A percentile compares a stretch with the other conserved stretches of the same genome.
Conservation (phyloP, 1,140 invertebrate genomes). For the Anadara kagoshimensis region DNA sequence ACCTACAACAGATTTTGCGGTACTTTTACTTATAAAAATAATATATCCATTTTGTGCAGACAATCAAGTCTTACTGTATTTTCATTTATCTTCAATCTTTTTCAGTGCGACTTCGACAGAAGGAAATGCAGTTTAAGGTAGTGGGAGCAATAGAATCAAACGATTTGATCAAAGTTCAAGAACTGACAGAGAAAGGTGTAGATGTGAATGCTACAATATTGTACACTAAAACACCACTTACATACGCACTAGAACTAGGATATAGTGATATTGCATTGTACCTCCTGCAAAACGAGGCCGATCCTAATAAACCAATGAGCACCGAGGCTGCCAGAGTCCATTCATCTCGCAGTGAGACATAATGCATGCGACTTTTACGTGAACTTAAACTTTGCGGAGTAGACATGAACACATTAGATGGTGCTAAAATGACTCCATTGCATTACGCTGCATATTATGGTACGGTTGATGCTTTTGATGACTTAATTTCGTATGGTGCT, state of each 20-base stretch:
- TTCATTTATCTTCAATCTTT: constrained; percentile 2
- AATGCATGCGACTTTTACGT: no score
- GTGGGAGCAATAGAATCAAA: constrained; percentile 41
- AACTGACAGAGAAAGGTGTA: constrained; percentile 26
- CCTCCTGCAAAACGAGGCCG: not conserved
- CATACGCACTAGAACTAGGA: constrained; percentile 32
- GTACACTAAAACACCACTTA: constrained; percentile 38
- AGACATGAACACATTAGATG: no score
- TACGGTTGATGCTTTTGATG: no score
- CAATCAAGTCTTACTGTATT: no score
- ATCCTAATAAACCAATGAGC: not conserved
- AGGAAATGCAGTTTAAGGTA: constrained; percentile 41
- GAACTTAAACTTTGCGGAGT: no score
- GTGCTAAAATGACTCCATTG: no score
- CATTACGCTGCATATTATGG: no score
- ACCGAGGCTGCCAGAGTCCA: not conserved
- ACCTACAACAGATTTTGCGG: no score
- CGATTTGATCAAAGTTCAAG: constrained; percentile 10
- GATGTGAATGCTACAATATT: constrained; percentile 36
- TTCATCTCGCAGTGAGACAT: no score
- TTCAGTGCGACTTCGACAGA: constrained; percentile 11
- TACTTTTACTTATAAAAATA: no score
- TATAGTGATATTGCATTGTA: constrained; percentile 25
- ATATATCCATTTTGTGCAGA: no score
- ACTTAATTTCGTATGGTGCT: no score